These are phyloP conservation scores for Sphyrna mokarran DNA, from an alignment of 2,113 vertebrate genomes.

Conservation along the genomic window DNA sequence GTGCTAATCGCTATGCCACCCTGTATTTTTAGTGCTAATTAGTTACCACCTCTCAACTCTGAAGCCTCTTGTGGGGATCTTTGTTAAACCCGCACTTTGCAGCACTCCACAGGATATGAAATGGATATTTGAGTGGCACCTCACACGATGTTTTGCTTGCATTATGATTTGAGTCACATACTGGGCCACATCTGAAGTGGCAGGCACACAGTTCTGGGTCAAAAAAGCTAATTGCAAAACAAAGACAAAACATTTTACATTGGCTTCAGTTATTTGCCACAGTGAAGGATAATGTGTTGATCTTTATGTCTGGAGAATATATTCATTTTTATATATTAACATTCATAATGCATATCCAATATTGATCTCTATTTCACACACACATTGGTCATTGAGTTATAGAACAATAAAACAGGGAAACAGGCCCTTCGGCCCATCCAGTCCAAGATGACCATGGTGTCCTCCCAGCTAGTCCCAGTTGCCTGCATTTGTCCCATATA, in stretches of 20 bases:
- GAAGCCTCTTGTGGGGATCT: not conserved
- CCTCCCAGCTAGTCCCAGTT: no score
- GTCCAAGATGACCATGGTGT: no score
- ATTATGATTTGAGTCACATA: not conserved
- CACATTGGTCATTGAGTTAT: no score
- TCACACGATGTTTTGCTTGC: not conserved
- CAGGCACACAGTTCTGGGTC: not conserved
- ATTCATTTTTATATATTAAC: not conserved
- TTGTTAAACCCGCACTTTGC: not conserved
- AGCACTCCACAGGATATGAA: not conserved
- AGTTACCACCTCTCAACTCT: not conserved
- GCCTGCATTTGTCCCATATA: no score
- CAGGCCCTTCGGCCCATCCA: no score
- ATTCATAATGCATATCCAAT: not conserved
- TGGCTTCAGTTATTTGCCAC: not conserved
- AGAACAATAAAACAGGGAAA: no score
- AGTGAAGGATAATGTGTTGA: not conserved
- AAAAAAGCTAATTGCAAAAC: not conserved
- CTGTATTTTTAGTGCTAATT: not conserved
- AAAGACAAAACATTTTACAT: not conserved
- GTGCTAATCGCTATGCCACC: no score
- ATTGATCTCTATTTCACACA: not conserved
- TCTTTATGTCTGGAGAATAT: not conserved
- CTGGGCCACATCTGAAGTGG: not conserved
- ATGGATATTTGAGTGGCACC: not conserved